Conservation (phyloP, 1,140 invertebrate species). For the Contarinia nasturtii region DNA sequence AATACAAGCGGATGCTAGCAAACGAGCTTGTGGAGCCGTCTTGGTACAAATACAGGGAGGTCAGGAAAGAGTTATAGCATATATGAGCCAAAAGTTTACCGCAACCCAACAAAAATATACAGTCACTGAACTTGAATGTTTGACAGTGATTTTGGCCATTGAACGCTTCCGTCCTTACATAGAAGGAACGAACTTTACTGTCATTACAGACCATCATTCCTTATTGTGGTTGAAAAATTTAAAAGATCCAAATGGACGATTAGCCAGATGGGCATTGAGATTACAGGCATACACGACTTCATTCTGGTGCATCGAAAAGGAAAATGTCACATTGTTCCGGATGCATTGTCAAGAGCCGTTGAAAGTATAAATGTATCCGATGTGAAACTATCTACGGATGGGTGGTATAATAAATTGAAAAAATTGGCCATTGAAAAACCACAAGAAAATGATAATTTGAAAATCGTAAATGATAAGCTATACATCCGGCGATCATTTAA, state of each 20-base stretch:
- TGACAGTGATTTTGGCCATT: conserved; percentile 24
- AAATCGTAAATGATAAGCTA: background rate
- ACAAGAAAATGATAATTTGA: background rate
- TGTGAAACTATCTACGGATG: conserved; percentile 1
- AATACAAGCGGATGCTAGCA: background rate
- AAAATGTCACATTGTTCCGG: conserved; percentile 3
- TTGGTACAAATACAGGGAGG: conserved; percentile 3
- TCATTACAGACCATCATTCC: conserved; percentile 23
- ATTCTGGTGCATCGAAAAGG: conserved; percentile 1
- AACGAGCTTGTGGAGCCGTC: background rate
- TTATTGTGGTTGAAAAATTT: conserved; percentile 20
- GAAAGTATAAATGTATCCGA: background rate
- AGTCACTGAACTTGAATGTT: conserved; percentile 24
- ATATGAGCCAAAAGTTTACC: conserved; percentile 18
- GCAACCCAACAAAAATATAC: conserved; percentile 21
- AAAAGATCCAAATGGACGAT: conserved; percentile 14
- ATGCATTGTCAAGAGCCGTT: background rate
- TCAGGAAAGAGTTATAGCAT: conserved; percentile 12
- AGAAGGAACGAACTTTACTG: conserved; percentile 18
- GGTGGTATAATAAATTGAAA: background rate
- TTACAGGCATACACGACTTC: conserved; percentile 19
- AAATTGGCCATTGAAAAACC: background rate
- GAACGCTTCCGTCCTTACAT: conserved; percentile 25
- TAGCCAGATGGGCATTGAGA: conserved; percentile 21
- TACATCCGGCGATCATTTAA: background rate